These are phyloP conservation scores for Platygyra sinensis DNA, from an alignment of 64 coral and sea anemone genomes.

Conservation along the genomic window DNA sequence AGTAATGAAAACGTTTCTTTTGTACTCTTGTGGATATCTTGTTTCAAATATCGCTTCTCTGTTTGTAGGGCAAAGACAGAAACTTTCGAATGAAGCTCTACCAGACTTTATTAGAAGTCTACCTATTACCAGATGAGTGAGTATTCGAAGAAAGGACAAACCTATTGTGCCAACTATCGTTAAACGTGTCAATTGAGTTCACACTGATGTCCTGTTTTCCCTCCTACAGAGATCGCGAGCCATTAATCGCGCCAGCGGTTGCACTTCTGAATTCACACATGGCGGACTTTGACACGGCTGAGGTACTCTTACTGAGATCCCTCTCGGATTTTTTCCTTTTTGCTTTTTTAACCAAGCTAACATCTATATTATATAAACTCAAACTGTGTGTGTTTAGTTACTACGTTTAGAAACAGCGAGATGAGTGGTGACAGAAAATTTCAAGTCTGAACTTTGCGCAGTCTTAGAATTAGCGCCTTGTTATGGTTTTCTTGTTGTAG, in stretches of 20 bases:
- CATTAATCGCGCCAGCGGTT: constrained; percentile 77
- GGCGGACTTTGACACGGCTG: constrained; percentile 87
- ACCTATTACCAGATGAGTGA: constrained; percentile 81
- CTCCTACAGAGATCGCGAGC: constrained; percentile 53
- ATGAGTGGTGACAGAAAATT: too few species aligned
- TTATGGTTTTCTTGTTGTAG: too few species aligned
- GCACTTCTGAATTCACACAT: constrained; percentile 84
- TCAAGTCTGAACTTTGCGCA: too few species aligned
- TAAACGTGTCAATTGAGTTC: neutral
- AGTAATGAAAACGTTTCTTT: too few species aligned
- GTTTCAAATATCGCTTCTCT: neutral
- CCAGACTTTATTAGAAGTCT: constrained; percentile 79
- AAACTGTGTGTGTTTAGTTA: neutral
- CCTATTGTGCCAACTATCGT: neutral
- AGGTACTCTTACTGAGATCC: constrained; percentile 46
- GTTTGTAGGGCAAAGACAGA: constrained; percentile 71
- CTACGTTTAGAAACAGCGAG: too few species aligned
- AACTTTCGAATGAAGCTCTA: constrained; percentile 80
- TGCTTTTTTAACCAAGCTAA: neutral
- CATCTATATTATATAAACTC: neutral
- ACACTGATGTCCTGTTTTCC: neutral
- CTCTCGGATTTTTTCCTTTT: neutral
- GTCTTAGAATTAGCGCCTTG: too few species aligned
- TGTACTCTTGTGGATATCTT: too few species aligned
- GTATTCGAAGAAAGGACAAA: neutral